These are phyloP conservation scores for Drosophila pruinosa DNA, from an alignment of 1,140 invertebrate species.

Conservation along the genomic window DNA sequence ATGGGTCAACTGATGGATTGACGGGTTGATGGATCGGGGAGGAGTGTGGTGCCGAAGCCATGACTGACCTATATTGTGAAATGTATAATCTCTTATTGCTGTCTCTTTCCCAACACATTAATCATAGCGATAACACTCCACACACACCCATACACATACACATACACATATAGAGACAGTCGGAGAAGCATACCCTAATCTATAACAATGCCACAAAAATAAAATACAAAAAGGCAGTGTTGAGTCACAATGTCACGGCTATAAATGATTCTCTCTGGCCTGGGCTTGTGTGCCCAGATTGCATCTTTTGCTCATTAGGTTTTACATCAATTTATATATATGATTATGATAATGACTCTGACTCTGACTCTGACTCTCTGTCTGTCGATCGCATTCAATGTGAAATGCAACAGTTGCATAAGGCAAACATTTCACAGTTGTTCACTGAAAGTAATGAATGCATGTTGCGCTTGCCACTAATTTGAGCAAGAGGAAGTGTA, in stretches of 20 bases:
- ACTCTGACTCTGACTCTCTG: background rate
- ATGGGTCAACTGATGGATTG: background rate
- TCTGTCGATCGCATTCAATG: background rate
- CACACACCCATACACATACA: background rate
- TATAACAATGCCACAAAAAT: background rate
- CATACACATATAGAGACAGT: background rate
- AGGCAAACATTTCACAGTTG: background rate
- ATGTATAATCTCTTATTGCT: slow-evolving; percentile 20
- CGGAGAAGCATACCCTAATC: background rate
- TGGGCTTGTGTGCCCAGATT: background rate
- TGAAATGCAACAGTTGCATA: slow-evolving; percentile 24
- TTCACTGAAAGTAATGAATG: background rate
- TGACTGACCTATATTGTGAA: slow-evolving; percentile 43
- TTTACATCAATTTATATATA: slow-evolving; percentile 9
- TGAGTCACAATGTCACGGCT: slow-evolving; percentile 47
- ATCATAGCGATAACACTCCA: slow-evolving; percentile 24
- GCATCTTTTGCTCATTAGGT: slow-evolving; percentile 20
- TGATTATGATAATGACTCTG: slow-evolving; percentile 29
- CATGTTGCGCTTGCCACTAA: background rate
- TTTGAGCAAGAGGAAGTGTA: background rate
- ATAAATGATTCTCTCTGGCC: slow-evolving; percentile 2
- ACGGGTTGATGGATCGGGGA: background rate
- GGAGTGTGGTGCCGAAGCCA: background rate
- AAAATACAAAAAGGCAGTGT: background rate
- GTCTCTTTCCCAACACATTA: slow-evolving; percentile 30